Conservation (phyloP, 2,113 vertebrate species). For the Indri indri region DNA sequence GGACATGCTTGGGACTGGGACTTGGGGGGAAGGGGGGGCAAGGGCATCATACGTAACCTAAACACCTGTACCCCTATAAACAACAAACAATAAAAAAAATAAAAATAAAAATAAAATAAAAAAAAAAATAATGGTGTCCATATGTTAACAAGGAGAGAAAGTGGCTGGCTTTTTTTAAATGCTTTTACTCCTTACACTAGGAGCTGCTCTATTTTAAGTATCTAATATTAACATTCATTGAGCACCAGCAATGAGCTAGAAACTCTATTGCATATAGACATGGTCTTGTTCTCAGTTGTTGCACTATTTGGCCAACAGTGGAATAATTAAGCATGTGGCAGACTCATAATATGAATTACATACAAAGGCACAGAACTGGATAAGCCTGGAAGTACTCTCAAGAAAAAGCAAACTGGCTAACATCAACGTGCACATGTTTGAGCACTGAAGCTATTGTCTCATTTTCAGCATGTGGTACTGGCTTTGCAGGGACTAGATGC, state of each 20-base stretch:
- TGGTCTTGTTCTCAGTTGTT: neutral
- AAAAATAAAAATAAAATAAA: no score
- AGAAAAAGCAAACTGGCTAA: neutral
- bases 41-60: no score
- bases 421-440: neutral
- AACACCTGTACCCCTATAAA: no score
- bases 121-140: constrained; percentile 39
- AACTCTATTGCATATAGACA: neutral
- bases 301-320: neutral
- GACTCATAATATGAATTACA: neutral
- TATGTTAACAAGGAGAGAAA: constrained; percentile 40
- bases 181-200: neutral
- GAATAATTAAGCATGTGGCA: neutral
- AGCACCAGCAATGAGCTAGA: neutral
- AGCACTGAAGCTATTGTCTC: neutral
- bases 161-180: constrained; percentile 31
- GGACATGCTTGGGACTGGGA: no score
- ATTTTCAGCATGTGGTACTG: neutral
- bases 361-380: neutral
- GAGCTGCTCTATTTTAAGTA: constrained; percentile 64
- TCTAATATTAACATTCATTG: constrained; percentile 17
- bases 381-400: neutral
- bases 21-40: no score
- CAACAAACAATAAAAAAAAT: no score
- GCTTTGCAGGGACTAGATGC: neutral